Base-by-base conservation (phyloP, 2,797 vertebrate species). In the Allobates femoralis region DNA sequence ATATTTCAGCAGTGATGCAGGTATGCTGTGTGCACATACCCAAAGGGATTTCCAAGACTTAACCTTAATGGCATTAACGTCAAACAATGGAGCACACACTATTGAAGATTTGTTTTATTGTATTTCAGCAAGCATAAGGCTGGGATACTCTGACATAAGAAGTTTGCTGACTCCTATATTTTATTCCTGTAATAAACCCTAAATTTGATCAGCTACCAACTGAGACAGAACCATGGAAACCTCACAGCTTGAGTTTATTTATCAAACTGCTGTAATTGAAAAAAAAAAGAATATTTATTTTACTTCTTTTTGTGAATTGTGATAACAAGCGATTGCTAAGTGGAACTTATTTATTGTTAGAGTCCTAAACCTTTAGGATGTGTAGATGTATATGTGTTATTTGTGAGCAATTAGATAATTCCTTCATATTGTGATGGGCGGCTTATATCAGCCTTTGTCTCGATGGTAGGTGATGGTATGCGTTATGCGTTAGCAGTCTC, bases 191-290 rank as follows among this genome's bases (percentile, higher is more conserved):
- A 87, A 87, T 87, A 75, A 80, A 74, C 76, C 55, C 56, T 80
- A 81, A 87, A 87, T 84, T 80, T 87, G 81, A 84, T 84, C 86
- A 74, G 86, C 82, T 74, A 75, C 77, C 82, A 83, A 84, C 86
- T 80, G 82, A 80, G 86, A 84, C 15, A 84, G 81, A 87, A 87
- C 86, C 86, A 87, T 87, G 82, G 86, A 87, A 87, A 87, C 86
- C 82, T 80, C 82, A 75, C 82, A 84, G 75, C 82, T 80, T 75
- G 76, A 75, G 30, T 67, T 87, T 87, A 84, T 87, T 87, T 87
- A 87, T 84, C 66, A 84, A 79, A 62, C 82, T 28, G 56, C 56
- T 37, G 56, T 84, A 66, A 87, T 87, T 84, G 76, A 80, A 80
- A 78, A 83, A 66, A 81, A 32, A 67, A 15, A 18, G 23, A 32